Evolutionary conservation across 2,888 invertebrate species (phyloP).

Genomic region (Caenorhabditis sp.): DNA sequence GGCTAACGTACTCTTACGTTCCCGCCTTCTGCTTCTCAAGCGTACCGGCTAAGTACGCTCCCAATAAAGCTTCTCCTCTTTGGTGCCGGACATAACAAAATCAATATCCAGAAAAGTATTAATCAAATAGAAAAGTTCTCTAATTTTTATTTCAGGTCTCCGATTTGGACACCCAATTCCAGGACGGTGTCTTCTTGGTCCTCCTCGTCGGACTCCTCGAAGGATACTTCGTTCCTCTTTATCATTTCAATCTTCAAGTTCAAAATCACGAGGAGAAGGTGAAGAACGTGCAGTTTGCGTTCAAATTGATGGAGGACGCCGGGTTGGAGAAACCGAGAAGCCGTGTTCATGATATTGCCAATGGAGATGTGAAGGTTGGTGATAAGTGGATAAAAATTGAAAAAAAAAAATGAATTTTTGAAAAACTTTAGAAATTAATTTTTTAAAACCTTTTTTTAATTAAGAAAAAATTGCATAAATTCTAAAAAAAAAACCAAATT

Average conservation of each 20-base stretch:
- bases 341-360: conserved; percentile 90
- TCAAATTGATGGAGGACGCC: conserved; percentile 91
- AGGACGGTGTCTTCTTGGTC: conserved; percentile 96
- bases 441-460: no score
- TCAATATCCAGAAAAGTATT: no score
- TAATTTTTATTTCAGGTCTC: conserved; percentile 83
- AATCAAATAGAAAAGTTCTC: no score
- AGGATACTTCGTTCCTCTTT: conserved; percentile 97
- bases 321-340: conserved; percentile 80
- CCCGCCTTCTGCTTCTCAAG: no score
- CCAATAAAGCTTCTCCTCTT: no score
- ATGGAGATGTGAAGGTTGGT: conserved; percentile 85
- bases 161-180: conserved; percentile 92
- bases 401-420: no score
- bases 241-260: conserved; percentile 90
- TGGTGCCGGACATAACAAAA: no score
- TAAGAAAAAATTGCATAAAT: no score
- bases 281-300: conserved; percentile 96
- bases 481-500: no score
- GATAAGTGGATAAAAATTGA: neutral
- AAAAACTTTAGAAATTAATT: no score
- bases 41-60: no score
- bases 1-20: no score
- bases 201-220: conserved; percentile 96
- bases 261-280: conserved; percentile 86